These are phyloP conservation scores for Schizopygopsis pylzovi DNA, from an alignment of 2,797 vertebrate species.

Conservation along the genomic window DNA sequence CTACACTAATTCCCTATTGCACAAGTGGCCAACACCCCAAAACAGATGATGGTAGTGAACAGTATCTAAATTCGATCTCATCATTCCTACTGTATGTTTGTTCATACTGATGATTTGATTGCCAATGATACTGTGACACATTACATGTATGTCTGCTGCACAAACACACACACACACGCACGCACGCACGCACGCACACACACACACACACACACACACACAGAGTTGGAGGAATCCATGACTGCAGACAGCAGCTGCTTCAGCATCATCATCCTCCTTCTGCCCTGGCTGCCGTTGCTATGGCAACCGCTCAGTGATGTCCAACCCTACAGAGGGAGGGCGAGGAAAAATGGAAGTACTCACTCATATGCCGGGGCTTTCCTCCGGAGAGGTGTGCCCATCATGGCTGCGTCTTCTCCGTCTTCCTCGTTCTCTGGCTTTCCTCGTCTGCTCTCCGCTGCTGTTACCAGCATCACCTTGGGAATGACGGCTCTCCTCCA, in stretches of 20 bases:
- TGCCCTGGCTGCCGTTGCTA: constrained; percentile 78
- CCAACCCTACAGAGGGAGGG: constrained; percentile 61
- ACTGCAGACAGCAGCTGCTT: constrained; percentile 51
- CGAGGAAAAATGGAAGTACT: constrained; percentile 62
- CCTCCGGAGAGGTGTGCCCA: constrained; percentile 65
- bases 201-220: constrained; percentile 1
- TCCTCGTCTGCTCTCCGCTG: constrained; percentile 47
- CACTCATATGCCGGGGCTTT: constrained; percentile 63
- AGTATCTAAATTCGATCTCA: neutral
- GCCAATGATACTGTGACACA: constrained; percentile 22
- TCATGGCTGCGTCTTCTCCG: constrained; percentile 55
- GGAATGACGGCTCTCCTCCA: constrained; percentile 39
- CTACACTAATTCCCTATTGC: constrained; percentile 57
- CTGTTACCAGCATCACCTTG: constrained; percentile 41
- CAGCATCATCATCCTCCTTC: constrained; percentile 70
- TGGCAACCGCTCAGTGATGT: constrained; percentile 74
- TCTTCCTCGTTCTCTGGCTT: constrained; percentile 39
- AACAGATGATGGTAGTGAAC: constrained; percentile 1
- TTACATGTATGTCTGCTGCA: constrained; percentile 27
- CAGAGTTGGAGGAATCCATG: constrained; percentile 36
- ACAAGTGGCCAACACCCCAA: constrained; percentile 60
- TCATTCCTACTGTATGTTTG: neutral
- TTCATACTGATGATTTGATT: neutral
- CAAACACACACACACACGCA: neutral
- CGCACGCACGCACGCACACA: neutral